Base-by-base conservation (phyloP, 2,113 vertebrate species). In the Catharus minimus region DNA sequence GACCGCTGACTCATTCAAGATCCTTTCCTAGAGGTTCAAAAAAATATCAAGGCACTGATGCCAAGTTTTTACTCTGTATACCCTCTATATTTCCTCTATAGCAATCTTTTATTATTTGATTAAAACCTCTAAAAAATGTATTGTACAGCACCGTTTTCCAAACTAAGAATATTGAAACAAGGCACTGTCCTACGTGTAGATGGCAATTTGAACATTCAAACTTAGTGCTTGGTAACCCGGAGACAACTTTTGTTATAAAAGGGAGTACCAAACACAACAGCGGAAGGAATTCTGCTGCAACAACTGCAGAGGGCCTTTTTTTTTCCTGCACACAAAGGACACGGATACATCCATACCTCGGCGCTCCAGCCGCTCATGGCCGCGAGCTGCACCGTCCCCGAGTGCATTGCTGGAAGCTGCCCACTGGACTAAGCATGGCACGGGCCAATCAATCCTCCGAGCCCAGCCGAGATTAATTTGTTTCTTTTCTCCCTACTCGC, bases 1-100 rank as follows among this genome's bases (percentile, higher is more conserved):
- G 92, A 95, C 81, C 89, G 91, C 92, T 96, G 94, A 95, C 92
- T 95, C 95, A 96, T 92, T 76, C 94, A 85, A 95, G 90, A 89
- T 84, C 89, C 83, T 93, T 95, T 94, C 94, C 92, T 95, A 95
- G 92, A 96, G 90, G 81, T 93, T 77, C 78, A 86, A 95, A 95
- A 89, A 93, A 93, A 90, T 22, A 92, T 5, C 77, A 78, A 84
- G 56, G 58, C 71, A 44, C 50, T 36, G 52, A 82, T 85, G 92
- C 87, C 91, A 95, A 93, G 50, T 72, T 60, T 38, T 53, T 77
- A 89, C 56, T 92, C 39, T 62, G 43, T 26, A 76, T n/a, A 64
- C 15, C 46, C n/a, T 62, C 66, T 38, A 2, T n/a, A 7, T 13
- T 73, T 73, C 32, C 46, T 65, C 49, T 33, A 8, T 0, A 30